phyloP scores from a whole-genome alignment of 2,888 invertebrate species.

The Axea sp. region DNA sequence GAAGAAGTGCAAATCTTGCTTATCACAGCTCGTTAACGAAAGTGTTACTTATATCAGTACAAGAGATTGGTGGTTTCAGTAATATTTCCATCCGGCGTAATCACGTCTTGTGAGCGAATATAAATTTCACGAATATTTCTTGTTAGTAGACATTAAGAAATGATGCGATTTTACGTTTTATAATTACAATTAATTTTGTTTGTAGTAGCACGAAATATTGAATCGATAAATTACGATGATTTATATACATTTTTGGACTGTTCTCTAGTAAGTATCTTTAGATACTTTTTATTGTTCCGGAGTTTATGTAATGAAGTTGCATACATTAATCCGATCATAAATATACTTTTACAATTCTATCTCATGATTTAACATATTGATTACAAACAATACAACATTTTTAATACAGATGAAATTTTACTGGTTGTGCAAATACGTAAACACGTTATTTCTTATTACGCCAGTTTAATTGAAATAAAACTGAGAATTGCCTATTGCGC shows the following conservation, averaged over 20 bases:
- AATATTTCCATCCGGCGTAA: conserved; percentile 18
- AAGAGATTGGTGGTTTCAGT: conserved; percentile 24
- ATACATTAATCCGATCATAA: conserved; percentile 43
- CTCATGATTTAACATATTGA: conserved; percentile 29
- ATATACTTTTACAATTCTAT: conserved; percentile 27
- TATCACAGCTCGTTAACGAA: conserved; percentile 58
- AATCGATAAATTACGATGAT: neutral
- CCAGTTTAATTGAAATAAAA: conserved; percentile 43
- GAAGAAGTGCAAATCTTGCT: conserved; percentile 47
- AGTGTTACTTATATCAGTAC: conserved; percentile 43
- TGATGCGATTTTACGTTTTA: neutral
- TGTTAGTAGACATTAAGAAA: neutral
- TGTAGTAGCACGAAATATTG: neutral
- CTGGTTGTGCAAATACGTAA: conserved; percentile 51
- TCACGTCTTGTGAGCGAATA: conserved; percentile 5
- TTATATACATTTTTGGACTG: too few relatives aligned
- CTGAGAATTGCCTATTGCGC: conserved; percentile 1
- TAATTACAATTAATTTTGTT: neutral
- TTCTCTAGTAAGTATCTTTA: neutral
- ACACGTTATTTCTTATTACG: conserved; percentile 45
- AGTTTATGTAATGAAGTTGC: conserved; percentile 26
- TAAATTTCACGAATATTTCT: neutral
- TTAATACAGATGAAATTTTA: conserved; percentile 36
- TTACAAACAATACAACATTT: conserved; percentile 37
- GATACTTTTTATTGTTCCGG: conserved; percentile 14